phyloP scores from a whole-genome alignment of 2,797 vertebrate genomes.

The Agapornis canus region DNA sequence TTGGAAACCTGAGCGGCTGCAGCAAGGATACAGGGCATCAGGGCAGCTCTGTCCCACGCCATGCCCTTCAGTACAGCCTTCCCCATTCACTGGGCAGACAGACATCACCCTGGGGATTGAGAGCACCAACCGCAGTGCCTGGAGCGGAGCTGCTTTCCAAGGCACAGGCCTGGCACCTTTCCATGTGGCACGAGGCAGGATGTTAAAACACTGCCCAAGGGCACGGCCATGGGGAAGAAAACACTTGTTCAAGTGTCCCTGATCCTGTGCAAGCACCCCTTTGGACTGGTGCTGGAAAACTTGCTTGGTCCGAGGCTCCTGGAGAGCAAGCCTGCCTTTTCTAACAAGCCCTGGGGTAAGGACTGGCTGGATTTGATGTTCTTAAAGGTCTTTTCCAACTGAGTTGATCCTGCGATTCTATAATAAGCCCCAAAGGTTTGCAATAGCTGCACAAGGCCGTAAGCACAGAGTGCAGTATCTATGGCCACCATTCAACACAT shows the following conservation, averaged over 20 bases:
- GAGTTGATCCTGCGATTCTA: neutral
- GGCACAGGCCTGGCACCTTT: neutral
- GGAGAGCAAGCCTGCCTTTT: neutral
- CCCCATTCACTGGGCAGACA: neutral
- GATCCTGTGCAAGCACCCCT: neutral
- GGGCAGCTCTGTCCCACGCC: neutral
- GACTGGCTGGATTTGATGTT: neutral
- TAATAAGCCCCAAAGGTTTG: neutral
- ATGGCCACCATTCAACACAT: accelerated
- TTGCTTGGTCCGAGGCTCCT: neutral
- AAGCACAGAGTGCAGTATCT: neutral
- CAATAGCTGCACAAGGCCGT: neutral
- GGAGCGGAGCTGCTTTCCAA: neutral
- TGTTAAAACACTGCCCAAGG: neutral
- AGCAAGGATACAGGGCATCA: accelerated
- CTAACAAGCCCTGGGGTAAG: neutral
- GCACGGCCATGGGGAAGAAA: neutral
- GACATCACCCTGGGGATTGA: accelerated
- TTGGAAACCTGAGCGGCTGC: neutral
- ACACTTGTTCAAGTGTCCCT: neutral
- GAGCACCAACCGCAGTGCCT: neutral
- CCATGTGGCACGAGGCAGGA: neutral
- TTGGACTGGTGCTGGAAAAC: neutral
- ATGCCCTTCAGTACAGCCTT: accelerated
- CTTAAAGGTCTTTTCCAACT: neutral